Conservation (phyloP, 2,113 vertebrate genomes). For the Stomatorhinus ivindoensis region DNA sequence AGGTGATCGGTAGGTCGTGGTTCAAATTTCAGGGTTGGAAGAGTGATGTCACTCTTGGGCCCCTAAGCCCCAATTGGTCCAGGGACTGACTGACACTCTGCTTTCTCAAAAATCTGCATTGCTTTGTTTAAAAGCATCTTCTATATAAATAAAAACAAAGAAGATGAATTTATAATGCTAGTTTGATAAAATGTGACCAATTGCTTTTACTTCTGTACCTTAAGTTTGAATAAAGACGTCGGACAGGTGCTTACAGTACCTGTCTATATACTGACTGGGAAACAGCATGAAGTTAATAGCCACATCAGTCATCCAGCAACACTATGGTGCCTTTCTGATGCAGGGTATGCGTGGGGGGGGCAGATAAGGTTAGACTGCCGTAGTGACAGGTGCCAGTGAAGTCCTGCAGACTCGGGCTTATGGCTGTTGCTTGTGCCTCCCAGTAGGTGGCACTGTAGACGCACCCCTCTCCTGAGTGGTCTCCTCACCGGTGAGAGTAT, state of each 20-base stretch:
- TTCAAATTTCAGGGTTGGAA: background rate
- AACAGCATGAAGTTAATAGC: background rate
- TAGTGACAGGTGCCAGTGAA: background rate
- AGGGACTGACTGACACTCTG: background rate
- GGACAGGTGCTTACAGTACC: background rate
- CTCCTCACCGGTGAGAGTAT: background rate
- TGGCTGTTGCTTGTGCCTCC: background rate
- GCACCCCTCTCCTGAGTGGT: too few species aligned
- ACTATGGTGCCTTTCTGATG: background rate
- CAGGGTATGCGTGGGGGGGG: background rate
- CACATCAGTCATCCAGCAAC: background rate
- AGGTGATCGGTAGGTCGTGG: background rate
- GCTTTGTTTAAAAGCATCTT: background rate
- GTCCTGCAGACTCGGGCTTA: background rate
- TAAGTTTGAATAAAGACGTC: background rate
- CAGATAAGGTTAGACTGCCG: background rate
- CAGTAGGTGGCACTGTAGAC: background rate
- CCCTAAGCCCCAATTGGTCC: background rate
- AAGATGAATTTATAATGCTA: background rate
- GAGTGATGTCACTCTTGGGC: background rate
- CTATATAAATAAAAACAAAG: background rate
- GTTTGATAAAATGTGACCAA: background rate
- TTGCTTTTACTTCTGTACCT: background rate
- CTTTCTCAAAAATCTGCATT: background rate
- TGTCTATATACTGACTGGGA: background rate